Evolutionary conservation across 1,140 invertebrate species (phyloP), one percentile per base, ranked within the genome.

Genomic region (Macrobrachium nipponense): DNA sequence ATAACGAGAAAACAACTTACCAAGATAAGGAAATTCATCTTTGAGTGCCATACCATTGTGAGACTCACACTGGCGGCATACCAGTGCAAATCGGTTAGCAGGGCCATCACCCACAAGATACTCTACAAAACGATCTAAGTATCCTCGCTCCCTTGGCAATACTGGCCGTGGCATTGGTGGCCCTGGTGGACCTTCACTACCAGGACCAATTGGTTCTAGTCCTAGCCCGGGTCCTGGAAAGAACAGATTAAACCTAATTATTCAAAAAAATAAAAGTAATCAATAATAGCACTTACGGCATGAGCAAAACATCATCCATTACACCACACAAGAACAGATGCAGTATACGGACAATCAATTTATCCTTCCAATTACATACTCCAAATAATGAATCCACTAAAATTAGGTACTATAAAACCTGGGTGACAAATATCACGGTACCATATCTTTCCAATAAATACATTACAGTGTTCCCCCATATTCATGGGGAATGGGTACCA

Each of bases 11-110:
- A 61, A 6, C 88, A 64, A 90, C 91, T 93, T 92, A 95, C 95
- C 94, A 84, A 97, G 93, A 92, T 96, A 99, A 91, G 98, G 97
- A 92, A 98, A 99, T 90, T 99, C 98, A 91, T 99, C 98, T 90
- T 95, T 94, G 10, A 98, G 93, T 20, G 98, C 96, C 97, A 99
- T 99, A 88, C 98, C 98, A 92, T 99, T 99, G 91, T 99, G 98
- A 15, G 95, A 95, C 84, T 93, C 93, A 91, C 98, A 99, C 86
- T 96, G 93, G 58, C 93, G 93, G 92, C 98, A 99, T 90, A 99
- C 98, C 76, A 99, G 93, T 61, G 98, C 98, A 92, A 96, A 99
- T 88, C 98, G 94, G 93, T 98, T 97, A 85, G 95, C 94, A 75
- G 98, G 97, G 36, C 98, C 98, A 93, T 99, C 98, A 60, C 97